These are phyloP conservation scores for Coregonus ussuriensis DNA, from an alignment of 2,797 vertebrate species.

Conservation along the genomic window DNA sequence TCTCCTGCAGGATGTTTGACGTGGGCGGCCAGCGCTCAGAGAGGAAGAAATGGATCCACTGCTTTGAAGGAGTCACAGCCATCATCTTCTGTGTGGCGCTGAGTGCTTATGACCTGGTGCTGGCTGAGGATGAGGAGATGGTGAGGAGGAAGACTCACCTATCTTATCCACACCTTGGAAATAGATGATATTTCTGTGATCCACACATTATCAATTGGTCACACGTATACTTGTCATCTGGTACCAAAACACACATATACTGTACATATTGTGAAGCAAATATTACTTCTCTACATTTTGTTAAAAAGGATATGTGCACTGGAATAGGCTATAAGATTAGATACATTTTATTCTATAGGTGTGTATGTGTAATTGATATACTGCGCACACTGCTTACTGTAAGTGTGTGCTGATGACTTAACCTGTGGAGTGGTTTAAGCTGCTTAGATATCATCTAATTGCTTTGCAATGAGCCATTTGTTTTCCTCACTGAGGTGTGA, in stretches of 20 bases:
- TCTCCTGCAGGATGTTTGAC: constrained; percentile 74
- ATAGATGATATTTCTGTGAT: not conserved
- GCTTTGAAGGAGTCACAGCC: constrained; percentile 96
- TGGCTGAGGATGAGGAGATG: constrained; percentile 88
- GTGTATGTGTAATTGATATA: not conserved
- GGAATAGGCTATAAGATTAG: not conserved
- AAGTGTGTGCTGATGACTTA: not conserved
- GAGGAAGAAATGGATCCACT: constrained; percentile 97
- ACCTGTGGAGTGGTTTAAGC: not conserved
- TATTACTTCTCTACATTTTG: no score
- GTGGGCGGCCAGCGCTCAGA: constrained; percentile 79
- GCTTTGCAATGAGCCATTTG: not conserved
- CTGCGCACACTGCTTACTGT: not conserved
- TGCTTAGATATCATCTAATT: not conserved
- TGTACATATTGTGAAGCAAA: no score
- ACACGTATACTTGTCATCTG: not conserved
- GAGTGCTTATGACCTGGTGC: constrained; percentile 94
- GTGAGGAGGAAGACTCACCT: constrained; percentile 50
- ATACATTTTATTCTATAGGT: not conserved
- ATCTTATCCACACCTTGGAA: not conserved
- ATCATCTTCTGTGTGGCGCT: constrained; percentile 97
- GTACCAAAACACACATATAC: not conserved
- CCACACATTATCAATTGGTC: not conserved
- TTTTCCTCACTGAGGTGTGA: not conserved
- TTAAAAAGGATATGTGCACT: no score